These are phyloP conservation scores for Zaprionus obscuricornis DNA, from an alignment of 2,888 invertebrate species.

Conservation along the genomic window DNA sequence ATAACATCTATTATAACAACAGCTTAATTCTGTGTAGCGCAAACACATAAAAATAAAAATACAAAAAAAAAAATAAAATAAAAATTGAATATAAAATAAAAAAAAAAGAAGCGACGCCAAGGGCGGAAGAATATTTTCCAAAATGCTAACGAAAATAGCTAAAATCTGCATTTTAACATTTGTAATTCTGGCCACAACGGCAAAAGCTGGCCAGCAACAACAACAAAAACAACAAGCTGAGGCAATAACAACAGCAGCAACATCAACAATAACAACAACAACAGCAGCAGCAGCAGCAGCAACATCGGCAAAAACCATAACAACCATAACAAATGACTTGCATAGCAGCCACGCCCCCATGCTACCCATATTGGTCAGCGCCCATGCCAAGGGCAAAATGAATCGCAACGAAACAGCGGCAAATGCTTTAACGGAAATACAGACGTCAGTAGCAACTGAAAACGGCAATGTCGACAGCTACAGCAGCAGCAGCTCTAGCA, in stretches of 20 bases:
- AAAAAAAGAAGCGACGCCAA: conserved; percentile 3
- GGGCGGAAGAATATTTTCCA: conserved; percentile 24
- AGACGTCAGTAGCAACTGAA: conserved; percentile 8
- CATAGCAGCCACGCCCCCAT: conserved; percentile 34
- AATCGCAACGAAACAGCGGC: conserved; percentile 37
- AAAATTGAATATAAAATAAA: too few species aligned
- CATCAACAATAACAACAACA: conserved; percentile 24
- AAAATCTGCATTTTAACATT: conserved; percentile 73
- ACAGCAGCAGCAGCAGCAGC: conserved; percentile 20
- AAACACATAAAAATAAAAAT: too few species aligned
- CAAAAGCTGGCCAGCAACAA: conserved; percentile 27
- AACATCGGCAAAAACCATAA: conserved; percentile 15
- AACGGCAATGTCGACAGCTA: conserved; percentile 16
- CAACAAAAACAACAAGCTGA: conserved; percentile 24
- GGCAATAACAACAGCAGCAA: conserved; percentile 26
- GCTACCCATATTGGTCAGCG: conserved; percentile 25
- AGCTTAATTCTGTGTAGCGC: too few species aligned
- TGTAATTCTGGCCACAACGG: conserved; percentile 60
- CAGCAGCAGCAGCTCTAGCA: conserved; percentile 5
- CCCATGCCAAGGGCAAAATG: conserved; percentile 11
- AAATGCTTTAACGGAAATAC: conserved; percentile 55
- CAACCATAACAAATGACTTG: conserved; percentile 60
- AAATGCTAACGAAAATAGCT: conserved; percentile 65
- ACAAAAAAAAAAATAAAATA: conserved; percentile 13
- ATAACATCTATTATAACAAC: too few species aligned